A percentile compares a stretch with the other conserved stretches of the same genome.
Conservation (phyloP, 2,797 vertebrate genomes). For the Smutsia temminckii region DNA sequence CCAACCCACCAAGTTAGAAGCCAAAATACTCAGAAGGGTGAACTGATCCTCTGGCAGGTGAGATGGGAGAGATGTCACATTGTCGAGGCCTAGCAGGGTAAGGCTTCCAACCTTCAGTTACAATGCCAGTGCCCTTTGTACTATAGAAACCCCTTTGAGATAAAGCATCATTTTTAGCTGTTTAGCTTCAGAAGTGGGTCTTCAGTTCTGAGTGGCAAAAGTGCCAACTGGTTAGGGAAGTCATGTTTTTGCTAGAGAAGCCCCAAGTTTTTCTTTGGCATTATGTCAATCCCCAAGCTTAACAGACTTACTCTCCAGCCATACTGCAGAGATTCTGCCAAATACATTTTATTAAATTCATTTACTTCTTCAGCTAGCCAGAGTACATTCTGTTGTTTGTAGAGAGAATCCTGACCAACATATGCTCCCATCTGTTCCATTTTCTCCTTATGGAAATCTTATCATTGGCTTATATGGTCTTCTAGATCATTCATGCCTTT, state of each 20-base stretch:
- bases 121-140: neutral
- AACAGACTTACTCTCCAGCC: neutral
- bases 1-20: neutral
- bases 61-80: neutral
- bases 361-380: neutral
- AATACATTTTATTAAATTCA: neutral
- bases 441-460: constrained; percentile 29
- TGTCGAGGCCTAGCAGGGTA: neutral
- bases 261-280: neutral
- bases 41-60: neutral
- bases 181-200: neutral
- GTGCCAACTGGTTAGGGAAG: neutral
- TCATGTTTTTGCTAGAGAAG: neutral
- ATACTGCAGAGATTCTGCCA: neutral
- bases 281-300: neutral
- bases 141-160: neutral
- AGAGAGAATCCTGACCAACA: neutral
- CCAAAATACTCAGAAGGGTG: neutral
- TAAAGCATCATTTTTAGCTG: neutral
- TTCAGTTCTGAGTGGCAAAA: neutral
- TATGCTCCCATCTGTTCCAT: neutral
- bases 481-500: constrained; percentile 2
- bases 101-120: neutral
- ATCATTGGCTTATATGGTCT: neutral
- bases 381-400: neutral